Percentiles rank a stretch among this genome's conserved stretches.
These are phyloP conservation scores for Varanus komodoensis DNA, from an alignment of 2,113 vertebrate genomes.

Conservation along the genomic window DNA sequence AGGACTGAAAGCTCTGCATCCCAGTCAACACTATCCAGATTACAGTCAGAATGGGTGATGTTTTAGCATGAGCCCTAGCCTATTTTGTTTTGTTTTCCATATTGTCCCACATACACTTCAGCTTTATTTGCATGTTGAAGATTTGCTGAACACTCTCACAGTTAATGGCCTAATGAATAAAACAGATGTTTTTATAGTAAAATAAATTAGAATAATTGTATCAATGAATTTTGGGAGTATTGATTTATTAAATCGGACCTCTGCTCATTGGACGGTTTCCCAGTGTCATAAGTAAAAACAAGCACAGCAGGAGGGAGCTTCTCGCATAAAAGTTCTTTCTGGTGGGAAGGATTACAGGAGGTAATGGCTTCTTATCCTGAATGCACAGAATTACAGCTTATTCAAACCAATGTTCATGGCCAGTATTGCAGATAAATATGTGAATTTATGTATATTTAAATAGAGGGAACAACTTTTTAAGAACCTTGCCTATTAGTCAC, in stretches of 20 bases:
- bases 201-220: slow-evolving; percentile 48
- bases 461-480: not conserved
- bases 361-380: not conserved
- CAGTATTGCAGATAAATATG: not conserved
- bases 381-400: not conserved
- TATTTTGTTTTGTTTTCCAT: not conserved
- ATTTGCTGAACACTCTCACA: slow-evolving; percentile 23
- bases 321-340: not conserved
- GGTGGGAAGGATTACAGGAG: not conserved
- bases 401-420: not conserved
- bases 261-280: slow-evolving; percentile 24
- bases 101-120: slow-evolving; percentile 31
- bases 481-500: not conserved
- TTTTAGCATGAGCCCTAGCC: not conserved
- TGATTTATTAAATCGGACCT: slow-evolving; percentile 48
- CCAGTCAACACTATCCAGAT: slow-evolving; percentile 26
- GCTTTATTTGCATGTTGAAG: slow-evolving; percentile 19
- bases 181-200: slow-evolving; percentile 34
- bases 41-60: not conserved
- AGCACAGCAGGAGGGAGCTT: not conserved
- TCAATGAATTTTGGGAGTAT: slow-evolving; percentile 47
- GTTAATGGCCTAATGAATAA: slow-evolving; percentile 57
- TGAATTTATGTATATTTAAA: not conserved
- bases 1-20: not conserved
- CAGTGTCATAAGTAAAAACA: slow-evolving; percentile 37